phyloP scores from a whole-genome alignment of 2,113 vertebrate species.

The Campylomormyrus tamandua region DNA sequence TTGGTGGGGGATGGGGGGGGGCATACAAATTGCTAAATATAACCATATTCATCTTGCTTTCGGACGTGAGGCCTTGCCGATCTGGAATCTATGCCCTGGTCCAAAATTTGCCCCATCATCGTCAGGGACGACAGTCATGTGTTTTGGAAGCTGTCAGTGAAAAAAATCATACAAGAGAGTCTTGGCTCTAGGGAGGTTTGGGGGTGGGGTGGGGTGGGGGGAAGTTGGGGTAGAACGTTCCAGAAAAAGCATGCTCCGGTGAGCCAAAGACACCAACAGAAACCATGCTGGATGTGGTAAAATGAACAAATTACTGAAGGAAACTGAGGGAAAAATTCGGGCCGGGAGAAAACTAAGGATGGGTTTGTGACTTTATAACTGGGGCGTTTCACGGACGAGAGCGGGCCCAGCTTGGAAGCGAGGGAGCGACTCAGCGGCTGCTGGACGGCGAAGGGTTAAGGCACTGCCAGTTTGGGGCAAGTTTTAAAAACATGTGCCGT shows the following conservation, averaged over 20 bases:
- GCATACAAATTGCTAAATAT: conserved; percentile 55
- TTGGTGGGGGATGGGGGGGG: conserved; percentile 32
- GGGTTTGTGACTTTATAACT: conserved; percentile 27
- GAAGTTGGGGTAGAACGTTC: conserved; percentile 34
- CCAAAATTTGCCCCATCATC: conserved; percentile 32
- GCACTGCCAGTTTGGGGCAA: conserved; percentile 41
- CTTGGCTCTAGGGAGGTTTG: conserved; percentile 39
- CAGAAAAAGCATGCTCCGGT: conserved; percentile 56
- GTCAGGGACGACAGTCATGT: conserved; percentile 54
- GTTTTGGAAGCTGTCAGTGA: conserved; percentile 58
- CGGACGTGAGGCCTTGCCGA: conserved; percentile 23
- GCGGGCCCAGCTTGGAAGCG: background rate
- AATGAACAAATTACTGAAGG: conserved; percentile 70
- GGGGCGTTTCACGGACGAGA: conserved; percentile 15
- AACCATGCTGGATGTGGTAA: conserved; percentile 73
- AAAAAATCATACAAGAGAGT: conserved; percentile 53
- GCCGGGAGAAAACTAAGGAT: conserved; percentile 20
- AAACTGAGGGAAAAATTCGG: conserved; percentile 65
- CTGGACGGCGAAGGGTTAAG: conserved; percentile 49
- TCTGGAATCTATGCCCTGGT: conserved; percentile 34
- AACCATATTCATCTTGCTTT: conserved; percentile 42
- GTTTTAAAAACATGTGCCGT: conserved; percentile 51
- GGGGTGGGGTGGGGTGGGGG: background rate
- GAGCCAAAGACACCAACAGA: conserved; percentile 54
- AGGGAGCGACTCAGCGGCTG: background rate